A percentile compares a stretch with the other conserved stretches of the same genome.
Evolutionary conservation across 2,888 invertebrate genomes (phyloP).

Genomic region (Oxytorus armatus): DNA sequence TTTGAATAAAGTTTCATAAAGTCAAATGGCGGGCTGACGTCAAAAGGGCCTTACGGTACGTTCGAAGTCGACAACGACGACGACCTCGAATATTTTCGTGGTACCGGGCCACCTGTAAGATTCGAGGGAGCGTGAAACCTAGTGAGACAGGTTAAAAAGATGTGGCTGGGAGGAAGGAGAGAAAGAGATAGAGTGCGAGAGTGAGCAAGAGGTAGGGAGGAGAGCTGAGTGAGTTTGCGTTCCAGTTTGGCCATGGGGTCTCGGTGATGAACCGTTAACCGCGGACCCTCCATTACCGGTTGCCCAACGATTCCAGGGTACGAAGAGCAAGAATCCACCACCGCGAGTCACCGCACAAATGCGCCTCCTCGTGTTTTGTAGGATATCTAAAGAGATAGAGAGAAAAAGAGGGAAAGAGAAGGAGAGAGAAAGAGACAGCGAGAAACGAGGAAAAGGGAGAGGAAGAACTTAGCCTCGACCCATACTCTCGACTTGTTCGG

Average conservation of each 20-base stretch:
- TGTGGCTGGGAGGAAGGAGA: slow-evolving; percentile 19
- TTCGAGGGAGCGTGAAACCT: slow-evolving; percentile 63
- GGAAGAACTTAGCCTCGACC: slow-evolving; percentile 15
- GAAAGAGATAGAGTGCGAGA: not conserved
- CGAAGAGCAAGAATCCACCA: slow-evolving; percentile 49
- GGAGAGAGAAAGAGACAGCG: too few relatives aligned
- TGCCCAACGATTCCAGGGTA: slow-evolving; percentile 59
- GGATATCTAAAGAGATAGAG: not conserved
- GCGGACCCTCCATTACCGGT: slow-evolving; percentile 66
- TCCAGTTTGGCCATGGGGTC: slow-evolving; percentile 64
- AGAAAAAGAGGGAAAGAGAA: slow-evolving; percentile 1
- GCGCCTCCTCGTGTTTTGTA: slow-evolving; percentile 26
- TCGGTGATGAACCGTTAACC: slow-evolving; percentile 66
- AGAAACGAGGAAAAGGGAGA: too few relatives aligned
- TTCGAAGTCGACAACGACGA: slow-evolving; percentile 47
- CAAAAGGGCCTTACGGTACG: slow-evolving; percentile 59
- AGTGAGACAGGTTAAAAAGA: slow-evolving; percentile 12
- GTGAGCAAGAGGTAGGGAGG: slow-evolving; percentile 21
- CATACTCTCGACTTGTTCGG: slow-evolving; percentile 18
- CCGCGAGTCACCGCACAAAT: slow-evolving; percentile 36
- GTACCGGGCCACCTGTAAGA: slow-evolving; percentile 67
- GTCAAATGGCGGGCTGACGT: slow-evolving; percentile 3
- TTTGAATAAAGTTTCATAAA: too few relatives aligned
- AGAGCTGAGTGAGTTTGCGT: slow-evolving; percentile 48
- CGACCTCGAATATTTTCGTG: slow-evolving; percentile 60